phyloP scores from a whole-genome alignment of 2,797 vertebrate genomes.

The Zenarchopterus dispar region DNA sequence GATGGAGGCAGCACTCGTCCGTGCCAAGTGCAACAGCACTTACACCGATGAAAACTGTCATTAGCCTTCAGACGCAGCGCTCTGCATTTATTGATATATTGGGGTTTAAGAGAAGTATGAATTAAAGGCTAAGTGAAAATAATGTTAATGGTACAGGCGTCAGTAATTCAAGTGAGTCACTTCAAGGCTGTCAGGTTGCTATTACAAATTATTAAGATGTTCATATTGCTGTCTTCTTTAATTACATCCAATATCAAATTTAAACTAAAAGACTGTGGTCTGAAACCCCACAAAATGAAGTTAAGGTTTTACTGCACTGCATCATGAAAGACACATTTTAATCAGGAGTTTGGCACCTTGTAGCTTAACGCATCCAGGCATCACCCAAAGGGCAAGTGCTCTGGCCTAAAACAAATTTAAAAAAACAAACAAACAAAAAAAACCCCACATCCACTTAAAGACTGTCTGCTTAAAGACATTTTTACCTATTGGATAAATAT shows the following conservation, averaged over 20 bases:
- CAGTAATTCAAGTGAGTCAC: conserved; percentile 23
- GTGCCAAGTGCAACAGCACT: neutral
- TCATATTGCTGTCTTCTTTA: conserved; percentile 47
- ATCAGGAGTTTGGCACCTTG: conserved; percentile 48
- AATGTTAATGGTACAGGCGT: conserved; percentile 46
- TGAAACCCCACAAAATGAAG: conserved; percentile 3
- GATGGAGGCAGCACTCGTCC: conserved; percentile 13
- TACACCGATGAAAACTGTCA: conserved; percentile 10
- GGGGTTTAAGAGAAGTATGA: conserved; percentile 17
- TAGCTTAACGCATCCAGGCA: conserved; percentile 16
- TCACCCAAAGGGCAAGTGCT: conserved; percentile 22
- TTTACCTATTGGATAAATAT: conserved; percentile 4
- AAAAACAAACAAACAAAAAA: conserved; percentile 14
- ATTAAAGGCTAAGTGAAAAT: conserved; percentile 58
- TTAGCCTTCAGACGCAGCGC: conserved; percentile 14
- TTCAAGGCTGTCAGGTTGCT: conserved; percentile 28
- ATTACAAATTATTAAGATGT: conserved; percentile 43
- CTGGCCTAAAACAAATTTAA: neutral
- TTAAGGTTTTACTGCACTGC: conserved; percentile 4
- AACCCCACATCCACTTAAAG: conserved; percentile 10
- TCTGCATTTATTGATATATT: conserved; percentile 4
- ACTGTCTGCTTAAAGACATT: conserved; percentile 2
- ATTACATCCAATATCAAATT: conserved; percentile 31
- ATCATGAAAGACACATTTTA: conserved; percentile 36
- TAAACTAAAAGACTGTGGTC: conserved; percentile 25